These are phyloP conservation scores for Sphaerodactylus townsendi DNA, from an alignment of 2,113 vertebrate genomes.

Conservation along the genomic window DNA sequence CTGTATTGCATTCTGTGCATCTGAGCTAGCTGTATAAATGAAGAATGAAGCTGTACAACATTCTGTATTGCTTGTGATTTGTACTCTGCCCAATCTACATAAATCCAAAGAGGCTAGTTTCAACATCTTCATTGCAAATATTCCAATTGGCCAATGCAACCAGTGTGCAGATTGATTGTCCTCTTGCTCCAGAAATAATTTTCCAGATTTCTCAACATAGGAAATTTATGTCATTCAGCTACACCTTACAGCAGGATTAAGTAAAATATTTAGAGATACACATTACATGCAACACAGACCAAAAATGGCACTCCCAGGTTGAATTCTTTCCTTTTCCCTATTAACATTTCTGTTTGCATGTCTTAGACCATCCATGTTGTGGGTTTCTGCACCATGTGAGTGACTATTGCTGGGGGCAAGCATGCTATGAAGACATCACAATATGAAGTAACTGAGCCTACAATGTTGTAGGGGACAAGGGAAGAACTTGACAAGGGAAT, in stretches of 20 bases:
- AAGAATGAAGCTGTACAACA: no score
- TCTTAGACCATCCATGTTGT: no score
- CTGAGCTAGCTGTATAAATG: slow-evolving; percentile 49
- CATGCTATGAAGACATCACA: no score
- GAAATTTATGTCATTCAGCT: slow-evolving; percentile 21
- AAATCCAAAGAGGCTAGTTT: slow-evolving; percentile 39
- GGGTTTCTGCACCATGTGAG: no score
- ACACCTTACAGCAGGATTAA: background rate
- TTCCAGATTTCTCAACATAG: slow-evolving; percentile 31
- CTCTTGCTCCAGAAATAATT: slow-evolving; percentile 34
- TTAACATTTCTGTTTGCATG: no score
- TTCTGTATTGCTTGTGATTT: background rate
- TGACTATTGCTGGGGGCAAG: no score
- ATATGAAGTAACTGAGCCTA: no score
- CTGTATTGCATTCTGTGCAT: slow-evolving; percentile 60
- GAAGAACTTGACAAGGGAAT: no score
- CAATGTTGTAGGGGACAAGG: no score
- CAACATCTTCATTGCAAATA: slow-evolving; percentile 27
- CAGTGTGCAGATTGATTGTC: slow-evolving; percentile 52
- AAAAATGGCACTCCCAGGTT: background rate
- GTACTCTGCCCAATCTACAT: background rate
- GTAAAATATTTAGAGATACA: background rate
- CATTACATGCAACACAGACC: background rate
- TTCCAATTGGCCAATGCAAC: slow-evolving; percentile 52
- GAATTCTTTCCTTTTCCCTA: no score